Evolutionary conservation across 2,113 vertebrate genomes (phyloP), one percentile per base, ranked within the genome.

Genomic region (Trochalopteron elliotii): DNA sequence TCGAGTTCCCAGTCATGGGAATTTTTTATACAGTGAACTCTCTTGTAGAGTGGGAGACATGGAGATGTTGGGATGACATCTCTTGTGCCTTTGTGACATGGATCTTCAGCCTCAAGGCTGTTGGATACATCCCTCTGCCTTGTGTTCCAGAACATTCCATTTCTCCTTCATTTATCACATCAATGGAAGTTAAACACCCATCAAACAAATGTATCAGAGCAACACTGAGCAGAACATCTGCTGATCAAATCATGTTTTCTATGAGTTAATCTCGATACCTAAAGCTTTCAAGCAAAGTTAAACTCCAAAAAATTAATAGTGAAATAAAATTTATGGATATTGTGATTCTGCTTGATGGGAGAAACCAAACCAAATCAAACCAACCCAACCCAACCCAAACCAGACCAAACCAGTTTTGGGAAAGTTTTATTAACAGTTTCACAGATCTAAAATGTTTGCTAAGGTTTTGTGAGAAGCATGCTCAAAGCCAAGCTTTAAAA

Each of bases 1-100:
- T 88, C 47, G 59, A 42, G 63, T 33, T 95, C 89, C 59, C 1
- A 14, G 71, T 39, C 89, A 93, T 94, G 95, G 80, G 94, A 96
- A 96, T 8, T 42, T 61, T 40, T 89, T 88, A 21, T 24, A 24
- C 39, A 72, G n/a, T 1, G 5, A 90, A 24, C 22, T 53, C 49
- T 31, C n/a, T n/a, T 60, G 15, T 3, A 28, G 80, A 81, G 16
- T 12, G 6, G 14, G 47, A 80, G 71, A 47, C 16, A 10, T n/a
- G 23, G 42, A 75, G 68, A n/a, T 52, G 45, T 67, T 93, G 55
- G 35, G 53, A 30, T 44, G 40, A n/a, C 40, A 82, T 31, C 80
- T 87, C 42, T 52, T 20, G 11, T 77, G 47, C 5, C 27, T 82
- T 35, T 76, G 37, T 37, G 88, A 72, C 40, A 33, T 37, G 37